Evolutionary conservation across 2,888 invertebrate species (phyloP).

Genomic region (Caenorhabditis sp.): DNA sequence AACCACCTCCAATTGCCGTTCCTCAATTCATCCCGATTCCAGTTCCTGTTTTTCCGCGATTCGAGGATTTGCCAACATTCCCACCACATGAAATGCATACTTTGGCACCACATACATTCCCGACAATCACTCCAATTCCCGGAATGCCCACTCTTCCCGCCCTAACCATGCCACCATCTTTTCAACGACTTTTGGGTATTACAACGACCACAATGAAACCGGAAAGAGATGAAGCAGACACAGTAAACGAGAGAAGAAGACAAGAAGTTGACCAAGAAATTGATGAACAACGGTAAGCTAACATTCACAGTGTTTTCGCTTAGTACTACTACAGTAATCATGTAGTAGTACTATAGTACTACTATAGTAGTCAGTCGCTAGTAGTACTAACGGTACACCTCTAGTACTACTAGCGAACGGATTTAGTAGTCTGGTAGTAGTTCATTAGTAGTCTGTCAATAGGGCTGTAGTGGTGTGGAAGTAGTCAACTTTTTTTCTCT

Average conservation of each 20-base stretch:
- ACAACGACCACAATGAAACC: slow-evolving; percentile 47
- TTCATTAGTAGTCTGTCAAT: no score
- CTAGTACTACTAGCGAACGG: no score
- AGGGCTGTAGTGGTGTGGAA: no score
- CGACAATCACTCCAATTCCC: slow-evolving; percentile 40
- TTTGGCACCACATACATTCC: slow-evolving; percentile 40
- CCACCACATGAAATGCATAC: slow-evolving; percentile 22
- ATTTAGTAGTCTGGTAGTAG: no score
- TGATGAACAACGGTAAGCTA: background rate
- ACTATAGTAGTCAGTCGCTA: no score
- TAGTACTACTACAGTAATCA: no score
- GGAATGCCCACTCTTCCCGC: slow-evolving; percentile 50
- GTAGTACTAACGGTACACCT: no score
- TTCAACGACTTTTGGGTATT: slow-evolving; percentile 51
- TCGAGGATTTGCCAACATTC: background rate
- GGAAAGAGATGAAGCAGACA: slow-evolving; percentile 8
- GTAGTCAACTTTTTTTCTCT: no score
- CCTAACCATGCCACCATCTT: slow-evolving; percentile 52
- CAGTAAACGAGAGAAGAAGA: background rate
- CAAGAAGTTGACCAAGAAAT: slow-evolving; percentile 4
- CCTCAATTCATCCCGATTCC: slow-evolving; percentile 41
- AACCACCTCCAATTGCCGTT: slow-evolving; percentile 16
- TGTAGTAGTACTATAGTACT: no score
- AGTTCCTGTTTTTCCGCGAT: slow-evolving; percentile 25
- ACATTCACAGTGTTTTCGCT: no score